These are phyloP conservation scores for Siniperca scherzeri DNA, from an alignment of 2,797 vertebrate species.

Conservation along the genomic window DNA sequence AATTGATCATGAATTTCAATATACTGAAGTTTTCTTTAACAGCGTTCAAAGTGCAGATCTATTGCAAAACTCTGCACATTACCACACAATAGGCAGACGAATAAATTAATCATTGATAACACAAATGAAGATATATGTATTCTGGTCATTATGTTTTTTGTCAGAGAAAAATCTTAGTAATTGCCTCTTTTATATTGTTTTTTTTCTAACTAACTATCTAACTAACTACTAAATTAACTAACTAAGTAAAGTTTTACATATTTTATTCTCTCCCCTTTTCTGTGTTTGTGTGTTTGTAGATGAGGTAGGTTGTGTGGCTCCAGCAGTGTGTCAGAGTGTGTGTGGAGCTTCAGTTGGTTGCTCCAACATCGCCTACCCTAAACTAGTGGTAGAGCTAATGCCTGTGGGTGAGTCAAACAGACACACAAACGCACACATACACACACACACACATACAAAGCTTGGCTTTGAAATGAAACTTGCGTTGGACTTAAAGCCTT, in stretches of 20 bases:
- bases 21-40: neutral
- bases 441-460: neutral
- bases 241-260: neutral
- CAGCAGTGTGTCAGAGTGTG: conserved; percentile 86
- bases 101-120: neutral
- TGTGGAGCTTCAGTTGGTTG: conserved; percentile 93
- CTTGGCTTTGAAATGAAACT: too few species aligned
- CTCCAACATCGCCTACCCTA: conserved; percentile 97
- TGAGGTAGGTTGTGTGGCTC: conserved; percentile 94
- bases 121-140: neutral
- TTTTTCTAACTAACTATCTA: neutral
- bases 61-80: neutral
- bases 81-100: neutral
- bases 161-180: neutral
- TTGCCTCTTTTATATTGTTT: neutral
- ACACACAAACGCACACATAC: neutral
- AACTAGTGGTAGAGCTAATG: conserved; percentile 86
- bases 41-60: neutral
- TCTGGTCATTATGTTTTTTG: neutral
- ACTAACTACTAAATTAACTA: too few species aligned
- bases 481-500: too few species aligned
- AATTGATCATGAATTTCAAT: neutral
- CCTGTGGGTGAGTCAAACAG: conserved; percentile 68
- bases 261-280: neutral
- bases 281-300: conserved; percentile 80